These are phyloP conservation scores for Rhynchonema sp. DNA, from an alignment of 2,888 invertebrate genomes.

Conservation along the genomic window DNA sequence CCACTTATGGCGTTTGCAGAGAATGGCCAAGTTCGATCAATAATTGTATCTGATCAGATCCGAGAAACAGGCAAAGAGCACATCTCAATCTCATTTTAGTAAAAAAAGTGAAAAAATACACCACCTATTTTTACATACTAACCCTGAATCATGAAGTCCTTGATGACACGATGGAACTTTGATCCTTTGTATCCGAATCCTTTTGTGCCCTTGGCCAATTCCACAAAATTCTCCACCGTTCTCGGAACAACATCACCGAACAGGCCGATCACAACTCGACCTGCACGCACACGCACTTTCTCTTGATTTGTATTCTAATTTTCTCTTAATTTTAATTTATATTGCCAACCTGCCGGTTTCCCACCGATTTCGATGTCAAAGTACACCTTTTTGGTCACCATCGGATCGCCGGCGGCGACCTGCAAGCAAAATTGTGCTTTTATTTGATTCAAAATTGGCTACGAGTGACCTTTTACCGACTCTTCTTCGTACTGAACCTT, in stretches of 20 bases:
- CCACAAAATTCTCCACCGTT: conserved; percentile 62
- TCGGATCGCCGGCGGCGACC: not conserved
- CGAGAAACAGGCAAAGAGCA: not conserved
- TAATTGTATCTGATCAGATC: not conserved
- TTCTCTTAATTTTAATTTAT: no score
- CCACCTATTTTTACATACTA: no score
- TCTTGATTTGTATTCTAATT: no score
- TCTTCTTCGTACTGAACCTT: no score
- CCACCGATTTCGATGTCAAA: conserved; percentile 56
- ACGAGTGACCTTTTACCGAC: no score
- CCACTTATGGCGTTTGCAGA: no score
- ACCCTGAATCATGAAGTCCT: conserved; percentile 82
- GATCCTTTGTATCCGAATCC: conserved; percentile 49
- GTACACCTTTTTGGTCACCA: conserved; percentile 56
- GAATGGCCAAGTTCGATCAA: no score
- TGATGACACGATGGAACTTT: conserved; percentile 62
- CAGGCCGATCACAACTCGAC: conserved; percentile 59
- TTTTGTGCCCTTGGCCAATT: conserved; percentile 43
- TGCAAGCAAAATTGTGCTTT: no score
- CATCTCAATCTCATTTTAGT: not conserved
- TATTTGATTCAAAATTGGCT: no score
- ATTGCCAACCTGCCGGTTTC: not conserved
- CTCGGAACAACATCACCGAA: conserved; percentile 65
- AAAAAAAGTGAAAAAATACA: not conserved
- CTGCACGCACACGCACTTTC: conserved; percentile 45